phyloP scores from a whole-genome alignment of 2,888 invertebrate genomes.

The Ephialtes manifestator region DNA sequence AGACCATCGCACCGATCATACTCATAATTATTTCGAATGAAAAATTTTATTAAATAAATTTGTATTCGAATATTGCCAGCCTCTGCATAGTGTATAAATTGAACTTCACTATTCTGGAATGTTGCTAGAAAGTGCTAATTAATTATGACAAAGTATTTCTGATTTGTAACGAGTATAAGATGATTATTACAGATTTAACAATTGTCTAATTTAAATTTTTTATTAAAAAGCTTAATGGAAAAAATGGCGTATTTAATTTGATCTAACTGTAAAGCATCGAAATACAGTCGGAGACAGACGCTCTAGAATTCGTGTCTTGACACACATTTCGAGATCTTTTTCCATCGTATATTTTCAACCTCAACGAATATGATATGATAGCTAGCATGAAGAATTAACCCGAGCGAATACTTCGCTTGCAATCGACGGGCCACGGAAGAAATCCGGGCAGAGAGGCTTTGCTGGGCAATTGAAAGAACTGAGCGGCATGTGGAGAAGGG shows the following conservation, averaged over 20 bases:
- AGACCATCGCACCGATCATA: no score
- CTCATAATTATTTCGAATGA: not conserved
- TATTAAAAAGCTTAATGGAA: no score
- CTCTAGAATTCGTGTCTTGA: not conserved
- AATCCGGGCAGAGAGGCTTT: not conserved
- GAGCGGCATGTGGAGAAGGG: constrained; percentile 11
- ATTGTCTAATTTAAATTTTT: no score
- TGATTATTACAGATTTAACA: no score
- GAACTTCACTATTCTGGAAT: not conserved
- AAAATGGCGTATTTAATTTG: not conserved
- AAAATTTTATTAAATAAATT: no score
- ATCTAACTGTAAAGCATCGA: not conserved
- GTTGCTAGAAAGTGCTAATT: not conserved
- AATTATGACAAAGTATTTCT: not conserved
- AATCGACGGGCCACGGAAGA: constrained; percentile 1
- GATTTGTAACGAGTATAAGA: not conserved
- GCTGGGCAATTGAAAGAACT: constrained; percentile 4
- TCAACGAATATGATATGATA: not conserved
- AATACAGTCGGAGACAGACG: not conserved
- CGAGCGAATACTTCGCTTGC: constrained; percentile 8
- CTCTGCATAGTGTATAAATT: no score
- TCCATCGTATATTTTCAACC: constrained; percentile 8
- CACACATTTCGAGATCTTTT: constrained; percentile 1
- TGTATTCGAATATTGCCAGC: no score
- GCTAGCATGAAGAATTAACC: constrained; percentile 19